Evolutionary conservation across 2,888 invertebrate species (phyloP).

Genomic region (Clitarchus hookeri): DNA sequence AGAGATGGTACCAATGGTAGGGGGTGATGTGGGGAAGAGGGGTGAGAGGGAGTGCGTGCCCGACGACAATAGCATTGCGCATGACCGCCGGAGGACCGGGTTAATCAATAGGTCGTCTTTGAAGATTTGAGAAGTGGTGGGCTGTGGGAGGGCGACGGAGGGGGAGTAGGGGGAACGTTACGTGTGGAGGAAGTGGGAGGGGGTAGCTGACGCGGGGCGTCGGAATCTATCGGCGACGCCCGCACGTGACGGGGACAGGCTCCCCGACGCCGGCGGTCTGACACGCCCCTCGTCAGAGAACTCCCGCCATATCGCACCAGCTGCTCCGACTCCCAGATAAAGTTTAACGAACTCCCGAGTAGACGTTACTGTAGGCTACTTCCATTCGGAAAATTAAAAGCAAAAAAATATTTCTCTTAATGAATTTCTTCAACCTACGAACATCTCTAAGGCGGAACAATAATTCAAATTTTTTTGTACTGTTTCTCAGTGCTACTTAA

Average conservation of each 20-base stretch:
- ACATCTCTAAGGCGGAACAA: no score
- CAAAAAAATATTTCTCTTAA: no score
- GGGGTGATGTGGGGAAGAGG: neutral
- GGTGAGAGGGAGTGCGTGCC: neutral
- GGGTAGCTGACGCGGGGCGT: neutral
- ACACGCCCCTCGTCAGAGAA: no score
- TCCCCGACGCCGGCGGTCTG: no score
- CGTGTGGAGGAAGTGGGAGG: neutral
- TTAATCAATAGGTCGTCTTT: slow-evolving; percentile 14
- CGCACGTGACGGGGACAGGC: neutral
- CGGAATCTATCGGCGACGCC: neutral
- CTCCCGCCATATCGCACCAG: no score
- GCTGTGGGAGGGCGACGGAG: neutral
- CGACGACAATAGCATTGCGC: neutral
- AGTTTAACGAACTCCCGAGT: no score
- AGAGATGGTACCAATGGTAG: neutral
- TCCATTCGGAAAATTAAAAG: no score
- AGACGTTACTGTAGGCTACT: no score
- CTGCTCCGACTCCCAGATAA: no score
- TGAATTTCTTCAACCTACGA: no score
- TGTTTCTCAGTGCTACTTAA: no score
- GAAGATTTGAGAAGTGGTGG: slow-evolving; percentile 2
- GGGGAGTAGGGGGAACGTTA: neutral
- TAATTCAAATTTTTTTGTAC: no score
- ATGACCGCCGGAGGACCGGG: neutral